Evolutionary conservation across 2,797 vertebrate species (phyloP).

Genomic region (Chaunax sp.): DNA sequence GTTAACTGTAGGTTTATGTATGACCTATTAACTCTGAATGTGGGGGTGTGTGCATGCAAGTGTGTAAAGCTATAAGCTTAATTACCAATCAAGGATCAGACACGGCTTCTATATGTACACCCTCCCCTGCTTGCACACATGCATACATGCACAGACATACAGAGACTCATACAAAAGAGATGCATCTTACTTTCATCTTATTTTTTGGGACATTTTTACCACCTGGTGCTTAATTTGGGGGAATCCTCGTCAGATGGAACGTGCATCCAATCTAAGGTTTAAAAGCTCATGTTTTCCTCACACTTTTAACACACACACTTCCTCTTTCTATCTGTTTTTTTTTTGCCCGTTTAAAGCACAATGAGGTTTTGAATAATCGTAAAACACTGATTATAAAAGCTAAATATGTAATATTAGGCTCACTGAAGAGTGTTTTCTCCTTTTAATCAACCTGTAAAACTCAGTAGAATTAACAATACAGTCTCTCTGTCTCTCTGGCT

Average conservation of each 20-base stretch:
- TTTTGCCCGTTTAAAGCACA: slow-evolving; percentile 28
- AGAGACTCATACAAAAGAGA: slow-evolving; percentile 26
- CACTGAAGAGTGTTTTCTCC: no score
- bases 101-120: slow-evolving; percentile 61
- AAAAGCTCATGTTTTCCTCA: slow-evolving; percentile 69
- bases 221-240: slow-evolving; percentile 81
- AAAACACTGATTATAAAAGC: background rate
- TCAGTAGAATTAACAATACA: background rate
- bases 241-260: slow-evolving; percentile 74
- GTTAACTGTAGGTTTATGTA: slow-evolving; percentile 58
- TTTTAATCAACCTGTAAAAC: no score
- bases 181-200: slow-evolving; percentile 78
- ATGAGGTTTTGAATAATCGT: slow-evolving; percentile 6
- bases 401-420: background rate
- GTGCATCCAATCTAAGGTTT: slow-evolving; percentile 67
- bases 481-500: slow-evolving; percentile 71
- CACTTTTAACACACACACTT: no score
- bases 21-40: slow-evolving; percentile 55
- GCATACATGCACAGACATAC: slow-evolving; percentile 25
- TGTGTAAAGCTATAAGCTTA: slow-evolving; percentile 71
- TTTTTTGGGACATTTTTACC: slow-evolving; percentile 78
- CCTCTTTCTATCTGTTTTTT: slow-evolving; percentile 50
- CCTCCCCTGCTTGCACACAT: slow-evolving; percentile 26
- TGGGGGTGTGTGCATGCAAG: slow-evolving; percentile 47
- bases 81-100: slow-evolving; percentile 81